These are phyloP conservation scores for Eurystomus glaucurus DNA, from an alignment of 2,797 vertebrate species.

Conservation along the genomic window DNA sequence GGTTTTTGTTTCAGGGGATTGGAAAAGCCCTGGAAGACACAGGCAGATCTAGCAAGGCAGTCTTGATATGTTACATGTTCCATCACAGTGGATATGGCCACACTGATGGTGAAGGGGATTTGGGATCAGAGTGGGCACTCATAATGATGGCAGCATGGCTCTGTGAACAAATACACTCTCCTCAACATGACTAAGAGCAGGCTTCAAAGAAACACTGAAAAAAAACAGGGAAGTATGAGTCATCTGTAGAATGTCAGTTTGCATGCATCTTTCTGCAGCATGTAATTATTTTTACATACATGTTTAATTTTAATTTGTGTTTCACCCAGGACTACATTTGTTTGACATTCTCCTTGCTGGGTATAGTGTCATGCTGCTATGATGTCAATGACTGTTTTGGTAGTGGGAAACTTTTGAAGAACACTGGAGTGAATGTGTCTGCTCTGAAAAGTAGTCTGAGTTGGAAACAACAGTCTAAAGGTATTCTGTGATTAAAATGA, in stretches of 20 bases:
- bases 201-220: constrained; percentile 12
- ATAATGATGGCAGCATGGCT: not conserved
- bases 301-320: constrained; percentile 24
- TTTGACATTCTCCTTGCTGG: constrained; percentile 8
- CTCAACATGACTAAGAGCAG: not conserved
- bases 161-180: not conserved
- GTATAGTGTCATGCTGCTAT: accelerated
- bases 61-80: accelerated
- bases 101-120: not conserved
- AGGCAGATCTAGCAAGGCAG: not conserved
- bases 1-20: not conserved
- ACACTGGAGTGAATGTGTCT: accelerated
- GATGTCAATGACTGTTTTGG: not conserved
- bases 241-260: constrained; percentile 32
- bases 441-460: not conserved
- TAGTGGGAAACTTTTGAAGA: not conserved
- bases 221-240: constrained; percentile 24
- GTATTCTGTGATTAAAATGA: not conserved
- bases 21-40: not conserved
- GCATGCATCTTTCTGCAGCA: not conserved
- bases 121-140: not conserved
- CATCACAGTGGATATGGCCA: accelerated
- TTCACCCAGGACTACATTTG: not conserved
- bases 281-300: constrained; percentile 34
- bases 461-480: not conserved